Evolutionary conservation across 1,140 invertebrate genomes (phyloP).

Genomic region (Apis mellifera): DNA sequence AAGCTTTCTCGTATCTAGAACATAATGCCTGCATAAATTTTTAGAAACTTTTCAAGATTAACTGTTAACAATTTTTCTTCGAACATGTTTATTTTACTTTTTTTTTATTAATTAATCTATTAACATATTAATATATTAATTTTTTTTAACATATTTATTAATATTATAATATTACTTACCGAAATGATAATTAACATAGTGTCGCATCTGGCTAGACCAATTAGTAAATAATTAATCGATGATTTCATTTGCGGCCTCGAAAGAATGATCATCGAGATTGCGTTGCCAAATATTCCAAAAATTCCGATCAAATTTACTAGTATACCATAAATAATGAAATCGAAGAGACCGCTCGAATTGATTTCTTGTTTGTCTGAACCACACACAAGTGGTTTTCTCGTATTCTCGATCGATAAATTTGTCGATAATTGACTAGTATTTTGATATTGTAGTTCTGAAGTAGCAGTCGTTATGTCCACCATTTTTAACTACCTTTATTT

Average conservation of each 20-base stretch:
- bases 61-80: not conserved
- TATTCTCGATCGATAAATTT: constrained; percentile 41
- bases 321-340: constrained; percentile 93
- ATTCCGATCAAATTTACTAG: constrained; percentile 90
- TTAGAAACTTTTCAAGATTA: not conserved
- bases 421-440: constrained; percentile 42
- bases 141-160: not conserved
- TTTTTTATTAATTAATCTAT: too few species aligned
- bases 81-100: too few species aligned
- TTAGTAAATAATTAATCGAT: constrained; percentile 96
- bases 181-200: constrained; percentile 93
- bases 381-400: constrained; percentile 67
- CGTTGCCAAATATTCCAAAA: constrained; percentile 94
- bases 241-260: constrained; percentile 96
- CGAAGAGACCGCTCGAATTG: constrained; percentile 83
- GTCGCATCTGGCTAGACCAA: constrained; percentile 95
- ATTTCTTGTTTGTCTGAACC: constrained; percentile 79
- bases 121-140: not conserved
- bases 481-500: constrained; percentile 36
- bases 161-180: constrained; percentile 72
- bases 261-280: constrained; percentile 94
- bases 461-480: too few species aligned
- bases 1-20: not conserved
- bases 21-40: not conserved
- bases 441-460: too few species aligned